Evolutionary conservation across 2,797 vertebrate genomes (phyloP), one percentile per base, ranked within the genome.

Genomic region (Hapalemur alaotrensis): DNA sequence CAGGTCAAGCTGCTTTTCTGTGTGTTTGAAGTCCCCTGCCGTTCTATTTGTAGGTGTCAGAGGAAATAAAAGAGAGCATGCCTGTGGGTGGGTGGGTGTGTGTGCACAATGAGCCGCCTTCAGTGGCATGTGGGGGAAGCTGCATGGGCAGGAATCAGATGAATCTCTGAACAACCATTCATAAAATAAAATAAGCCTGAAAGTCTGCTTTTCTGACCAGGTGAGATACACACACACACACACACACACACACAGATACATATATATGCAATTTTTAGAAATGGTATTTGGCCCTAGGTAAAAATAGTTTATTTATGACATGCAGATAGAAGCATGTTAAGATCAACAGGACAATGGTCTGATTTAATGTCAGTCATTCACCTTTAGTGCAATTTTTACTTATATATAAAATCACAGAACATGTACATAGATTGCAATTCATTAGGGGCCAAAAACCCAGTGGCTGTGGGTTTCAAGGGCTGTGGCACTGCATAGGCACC

Each of bases 31-130:
- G 91, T 94, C 61, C 63, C 93, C 93, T 96, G 92, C 93, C 30
- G 0, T 84, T 95, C 95, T 91, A n/a, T 94, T 94, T 94, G 96
- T 93, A 94, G 94, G 83, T 94, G 95, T 95, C 94, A 84, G 80
- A 96, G 83, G 83, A 96, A 96, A 97, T 93, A 89, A 96, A 95
- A 96, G 90, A 95, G 52, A 54, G 30, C 0, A 0, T 57, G 69
- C 61, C 79, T 84, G 82, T 84, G 91, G 92, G 82, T 13, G 0
- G 75, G 67, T 76, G 46, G 41, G 59, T 69, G 28, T 46, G 76
- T 79, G 81, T 70, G 22, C 57, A 63, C 86, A 91, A 12, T 9
- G 50, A 95, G 54, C 70, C 28, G 43, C 92, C 95, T 81, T 73
- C 54, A 41, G 83, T 83, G 93, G 82, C 46, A 15, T 3, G 15